Percentiles rank a stretch among this genome's conserved stretches.
Evolutionary conservation across 2,888 invertebrate genomes (phyloP).

Genomic region (Abrostola tripartita): DNA sequence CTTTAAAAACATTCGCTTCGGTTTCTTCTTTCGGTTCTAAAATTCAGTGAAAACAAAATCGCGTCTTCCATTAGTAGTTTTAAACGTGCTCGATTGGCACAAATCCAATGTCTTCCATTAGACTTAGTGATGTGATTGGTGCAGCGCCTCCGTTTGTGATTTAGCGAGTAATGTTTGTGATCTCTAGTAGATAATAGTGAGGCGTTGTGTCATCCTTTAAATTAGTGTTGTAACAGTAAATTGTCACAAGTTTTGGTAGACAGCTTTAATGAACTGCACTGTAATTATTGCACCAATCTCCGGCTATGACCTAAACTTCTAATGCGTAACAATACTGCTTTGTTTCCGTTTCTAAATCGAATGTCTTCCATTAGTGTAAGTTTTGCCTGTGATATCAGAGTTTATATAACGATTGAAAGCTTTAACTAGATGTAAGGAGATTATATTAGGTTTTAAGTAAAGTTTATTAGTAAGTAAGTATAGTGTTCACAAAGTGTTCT

Average conservation of each 20-base stretch:
- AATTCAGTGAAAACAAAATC: conserved; percentile 87
- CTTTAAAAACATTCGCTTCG: conserved; percentile 59
- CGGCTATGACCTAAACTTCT: conserved; percentile 72
- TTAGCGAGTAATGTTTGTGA: conserved; percentile 58
- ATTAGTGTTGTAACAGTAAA: conserved; percentile 79
- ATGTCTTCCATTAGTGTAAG: conserved; percentile 84
- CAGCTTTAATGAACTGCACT: conserved; percentile 87
- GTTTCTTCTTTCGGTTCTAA: conserved; percentile 70
- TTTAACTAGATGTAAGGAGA: conserved; percentile 77
- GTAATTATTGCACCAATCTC: conserved; percentile 83
- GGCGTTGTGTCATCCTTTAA: conserved; percentile 65
- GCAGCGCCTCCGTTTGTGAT: conserved; percentile 65
- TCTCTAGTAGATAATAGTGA: conserved; percentile 52
- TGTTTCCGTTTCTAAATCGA: conserved; percentile 66
- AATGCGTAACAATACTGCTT: conserved; percentile 55
- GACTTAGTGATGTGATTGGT: conserved; percentile 78
- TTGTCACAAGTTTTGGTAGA: conserved; percentile 86
- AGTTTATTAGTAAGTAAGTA: conserved; percentile 53
- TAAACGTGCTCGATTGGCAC: conserved; percentile 73
- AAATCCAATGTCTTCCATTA: conserved; percentile 84
- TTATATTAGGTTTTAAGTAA: conserved; percentile 65
- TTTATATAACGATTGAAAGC: conserved; percentile 70
- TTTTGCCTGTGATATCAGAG: conserved; percentile 81
- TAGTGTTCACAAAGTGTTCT: conserved; percentile 31
- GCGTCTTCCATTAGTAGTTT: conserved; percentile 85